Conservation (phyloP, 2,797 vertebrate genomes). For the Coregonus ussuriensis region DNA sequence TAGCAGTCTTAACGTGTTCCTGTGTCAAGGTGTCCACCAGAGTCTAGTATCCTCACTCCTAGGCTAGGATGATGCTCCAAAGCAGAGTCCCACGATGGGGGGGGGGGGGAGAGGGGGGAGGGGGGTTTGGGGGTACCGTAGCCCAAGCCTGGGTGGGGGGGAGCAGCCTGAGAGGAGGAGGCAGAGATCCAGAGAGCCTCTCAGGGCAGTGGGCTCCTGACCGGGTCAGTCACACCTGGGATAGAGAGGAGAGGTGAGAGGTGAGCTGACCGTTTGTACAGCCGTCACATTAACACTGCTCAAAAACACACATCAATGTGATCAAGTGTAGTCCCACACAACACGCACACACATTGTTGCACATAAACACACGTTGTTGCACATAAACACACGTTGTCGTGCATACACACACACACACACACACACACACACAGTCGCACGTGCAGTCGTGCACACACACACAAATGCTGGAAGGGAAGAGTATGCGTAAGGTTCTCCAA, state of each 20-base stretch:
- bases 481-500: neutral
- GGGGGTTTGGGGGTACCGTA: neutral
- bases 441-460: too few species aligned
- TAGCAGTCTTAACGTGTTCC: neutral
- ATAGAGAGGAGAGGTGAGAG: neutral
- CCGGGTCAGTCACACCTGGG: conserved; percentile 1
- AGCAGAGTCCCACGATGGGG: conserved; percentile 13
- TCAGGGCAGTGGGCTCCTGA: neutral
- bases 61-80: neutral
- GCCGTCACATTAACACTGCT: neutral
- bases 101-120: neutral
- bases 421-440: too few species aligned
- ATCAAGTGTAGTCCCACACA: neutral
- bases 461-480: too few species aligned
- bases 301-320: neutral
- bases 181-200: conserved; percentile 17
- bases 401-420: neutral
- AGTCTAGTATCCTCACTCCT: neutral
- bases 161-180: conserved; percentile 6
- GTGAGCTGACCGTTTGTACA: neutral
- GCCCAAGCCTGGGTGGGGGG: conserved; percentile 7
- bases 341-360: neutral
- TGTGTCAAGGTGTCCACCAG: neutral
- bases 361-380: too few species aligned
- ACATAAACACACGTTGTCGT: too few species aligned